phyloP scores from a whole-genome alignment of 2,113 vertebrate species.

The Excalfactoria chinensis region DNA sequence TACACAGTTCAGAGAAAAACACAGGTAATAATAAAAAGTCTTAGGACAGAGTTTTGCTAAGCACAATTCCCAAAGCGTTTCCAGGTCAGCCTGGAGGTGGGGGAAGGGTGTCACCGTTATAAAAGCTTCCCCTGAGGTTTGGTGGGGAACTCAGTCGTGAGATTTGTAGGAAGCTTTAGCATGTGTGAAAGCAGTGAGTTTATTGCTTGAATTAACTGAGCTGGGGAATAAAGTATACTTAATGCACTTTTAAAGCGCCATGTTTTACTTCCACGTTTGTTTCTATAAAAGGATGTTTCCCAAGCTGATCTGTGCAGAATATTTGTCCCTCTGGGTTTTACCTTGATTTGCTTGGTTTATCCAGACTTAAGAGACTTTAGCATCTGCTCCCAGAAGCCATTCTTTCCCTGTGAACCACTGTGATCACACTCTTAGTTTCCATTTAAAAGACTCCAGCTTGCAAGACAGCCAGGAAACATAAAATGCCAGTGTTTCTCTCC shows the following conservation, averaged over 20 bases:
- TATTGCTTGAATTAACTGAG: slow-evolving; percentile 55
- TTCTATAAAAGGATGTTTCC: slow-evolving; percentile 57
- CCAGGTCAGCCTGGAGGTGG: slow-evolving; percentile 44
- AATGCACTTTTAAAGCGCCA: slow-evolving; percentile 35
- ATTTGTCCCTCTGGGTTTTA: slow-evolving; percentile 46
- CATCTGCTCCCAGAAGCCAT: slow-evolving; percentile 15
- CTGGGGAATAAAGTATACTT: slow-evolving; percentile 30
- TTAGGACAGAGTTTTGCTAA: slow-evolving; percentile 26
- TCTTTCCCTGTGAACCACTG: not conserved
- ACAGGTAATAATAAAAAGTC: slow-evolving; percentile 50
- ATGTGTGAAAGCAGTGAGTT: slow-evolving; percentile 16
- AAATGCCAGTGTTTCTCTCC: not conserved
- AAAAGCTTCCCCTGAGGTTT: slow-evolving; percentile 38
- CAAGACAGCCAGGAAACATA: not conserved
- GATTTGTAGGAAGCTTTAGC: slow-evolving; percentile 16
- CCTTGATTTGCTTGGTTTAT: slow-evolving; percentile 36
- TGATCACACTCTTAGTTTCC: not conserved
- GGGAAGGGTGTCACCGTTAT: slow-evolving; percentile 1
- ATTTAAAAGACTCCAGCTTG: slow-evolving; percentile 13
- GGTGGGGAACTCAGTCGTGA: not conserved
- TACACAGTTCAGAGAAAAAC: slow-evolving; percentile 33
- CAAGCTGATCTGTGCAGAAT: slow-evolving; percentile 22
- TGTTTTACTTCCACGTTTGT: not conserved
- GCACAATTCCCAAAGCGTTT: slow-evolving; percentile 36
- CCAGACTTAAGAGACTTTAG: not conserved